phyloP scores from a whole-genome alignment of 2,888 invertebrate species.

The Macrophya annulata region DNA sequence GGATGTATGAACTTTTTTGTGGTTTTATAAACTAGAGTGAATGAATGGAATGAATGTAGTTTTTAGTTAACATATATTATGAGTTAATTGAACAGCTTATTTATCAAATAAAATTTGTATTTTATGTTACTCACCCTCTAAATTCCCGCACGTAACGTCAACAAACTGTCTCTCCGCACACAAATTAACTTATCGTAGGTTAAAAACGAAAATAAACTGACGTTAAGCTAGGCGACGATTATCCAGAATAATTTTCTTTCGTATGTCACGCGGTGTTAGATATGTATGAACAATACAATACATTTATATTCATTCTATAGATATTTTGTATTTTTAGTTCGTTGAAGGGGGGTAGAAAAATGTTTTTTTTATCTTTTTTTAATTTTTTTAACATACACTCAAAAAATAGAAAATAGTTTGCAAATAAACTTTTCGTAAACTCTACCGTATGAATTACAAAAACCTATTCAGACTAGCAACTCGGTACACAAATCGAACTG shows the following conservation, averaged over 20 bases:
- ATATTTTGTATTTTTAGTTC: conserved; percentile 48
- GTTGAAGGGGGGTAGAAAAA: conserved; percentile 22
- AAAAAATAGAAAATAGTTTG: conserved; percentile 16
- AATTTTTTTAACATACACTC: not conserved
- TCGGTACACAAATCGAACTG: not conserved
- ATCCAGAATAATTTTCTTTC: not conserved
- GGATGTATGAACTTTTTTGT: not conserved
- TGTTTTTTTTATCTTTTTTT: no score
- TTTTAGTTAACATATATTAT: not conserved
- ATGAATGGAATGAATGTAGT: not conserved
- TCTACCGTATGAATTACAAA: not conserved
- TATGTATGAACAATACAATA: not conserved
- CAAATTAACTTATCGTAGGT: not conserved
- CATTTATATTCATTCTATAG: conserved; percentile 28
- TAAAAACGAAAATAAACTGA: conserved; percentile 39
- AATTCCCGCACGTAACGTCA: conserved; percentile 22
- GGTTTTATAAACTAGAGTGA: not conserved
- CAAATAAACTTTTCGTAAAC: conserved; percentile 44
- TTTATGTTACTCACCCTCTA: not conserved
- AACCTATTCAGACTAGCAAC: not conserved
- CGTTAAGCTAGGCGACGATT: conserved; percentile 9
- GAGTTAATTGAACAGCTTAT: not conserved
- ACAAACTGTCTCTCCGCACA: not conserved
- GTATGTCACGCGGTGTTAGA: conserved; percentile 29
- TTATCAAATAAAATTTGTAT: not conserved